Percentiles rank a stretch among this genome's conserved stretches.
phyloP scores from a whole-genome alignment of 2,797 vertebrate genomes.

The Prunella strophiata region DNA sequence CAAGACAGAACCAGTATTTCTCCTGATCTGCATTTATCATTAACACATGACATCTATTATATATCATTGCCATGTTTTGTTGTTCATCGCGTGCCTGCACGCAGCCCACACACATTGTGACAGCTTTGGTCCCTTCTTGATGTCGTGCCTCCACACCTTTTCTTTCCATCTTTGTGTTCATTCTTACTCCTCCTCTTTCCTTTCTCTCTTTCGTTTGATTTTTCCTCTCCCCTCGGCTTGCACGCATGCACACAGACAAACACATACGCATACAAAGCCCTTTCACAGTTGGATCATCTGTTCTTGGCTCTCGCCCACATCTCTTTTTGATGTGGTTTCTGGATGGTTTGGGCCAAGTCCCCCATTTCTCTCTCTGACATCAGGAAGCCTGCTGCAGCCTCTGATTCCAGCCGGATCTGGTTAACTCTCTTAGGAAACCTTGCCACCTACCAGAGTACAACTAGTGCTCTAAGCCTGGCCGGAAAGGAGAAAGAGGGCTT shows the following conservation, averaged over 20 bases:
- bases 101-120: conserved; percentile 46
- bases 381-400: conserved; percentile 83
- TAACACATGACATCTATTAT: conserved; percentile 33
- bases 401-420: conserved; percentile 80
- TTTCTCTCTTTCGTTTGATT: conserved; percentile 37
- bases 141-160: conserved; percentile 44
- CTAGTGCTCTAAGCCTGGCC: background rate
- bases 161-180: conserved; percentile 31
- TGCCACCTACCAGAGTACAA: conserved; percentile 46
- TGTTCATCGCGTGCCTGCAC: conserved; percentile 46
- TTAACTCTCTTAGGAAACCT: conserved; percentile 81
- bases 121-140: conserved; percentile 45
- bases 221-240: background rate
- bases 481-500: background rate
- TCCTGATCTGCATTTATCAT: background rate
- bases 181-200: conserved; percentile 62
- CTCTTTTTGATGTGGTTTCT: conserved; percentile 86
- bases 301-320: conserved; percentile 80
- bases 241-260: conserved; percentile 10
- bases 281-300: conserved; percentile 62
- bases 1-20: background rate
- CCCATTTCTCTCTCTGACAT: conserved; percentile 83
- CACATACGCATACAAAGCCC: background rate
- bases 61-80: conserved; percentile 34
- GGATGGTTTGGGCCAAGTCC: conserved; percentile 82